Conservation (phyloP, 2,888 invertebrate species). For the Steromphala cineraria region DNA sequence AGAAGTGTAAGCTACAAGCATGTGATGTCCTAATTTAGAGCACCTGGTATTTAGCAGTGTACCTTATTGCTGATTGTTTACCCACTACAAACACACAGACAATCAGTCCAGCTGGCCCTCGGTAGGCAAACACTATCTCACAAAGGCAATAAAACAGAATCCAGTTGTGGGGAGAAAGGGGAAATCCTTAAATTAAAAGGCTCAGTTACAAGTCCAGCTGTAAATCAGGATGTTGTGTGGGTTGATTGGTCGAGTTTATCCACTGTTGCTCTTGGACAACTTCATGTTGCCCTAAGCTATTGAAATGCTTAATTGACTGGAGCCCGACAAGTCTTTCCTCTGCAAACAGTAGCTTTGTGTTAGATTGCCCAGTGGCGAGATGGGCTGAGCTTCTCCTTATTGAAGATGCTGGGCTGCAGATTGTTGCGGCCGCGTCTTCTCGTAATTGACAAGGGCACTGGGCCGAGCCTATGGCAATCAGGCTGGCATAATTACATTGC, state of each 20-base stretch:
- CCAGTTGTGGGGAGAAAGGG: no score
- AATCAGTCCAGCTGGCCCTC: no score
- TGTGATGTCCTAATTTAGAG: not conserved
- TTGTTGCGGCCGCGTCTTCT: not conserved
- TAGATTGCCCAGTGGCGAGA: slow-evolving; percentile 6
- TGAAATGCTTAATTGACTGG: slow-evolving; percentile 17
- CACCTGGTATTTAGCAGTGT: no score
- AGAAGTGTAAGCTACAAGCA: not conserved
- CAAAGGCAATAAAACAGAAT: no score
- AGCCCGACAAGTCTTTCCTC: not conserved
- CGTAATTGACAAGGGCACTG: slow-evolving; percentile 11
- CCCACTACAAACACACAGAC: no score
- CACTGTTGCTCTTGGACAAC: not conserved
- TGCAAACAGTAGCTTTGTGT: slow-evolving; percentile 17
- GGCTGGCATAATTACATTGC: slow-evolving; percentile 9
- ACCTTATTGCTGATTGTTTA: no score
- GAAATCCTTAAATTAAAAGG: no score
- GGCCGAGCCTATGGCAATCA: slow-evolving; percentile 9
- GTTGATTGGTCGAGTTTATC: no score
- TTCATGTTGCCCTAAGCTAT: not conserved
- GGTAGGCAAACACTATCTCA: no score
- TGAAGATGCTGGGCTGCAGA: not conserved
- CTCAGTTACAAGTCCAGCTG: no score
- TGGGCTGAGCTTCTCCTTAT: slow-evolving; percentile 7
- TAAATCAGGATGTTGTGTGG: no score